Conservation (phyloP, 2,797 vertebrate genomes). For the Etheostoma perlongum region DNA sequence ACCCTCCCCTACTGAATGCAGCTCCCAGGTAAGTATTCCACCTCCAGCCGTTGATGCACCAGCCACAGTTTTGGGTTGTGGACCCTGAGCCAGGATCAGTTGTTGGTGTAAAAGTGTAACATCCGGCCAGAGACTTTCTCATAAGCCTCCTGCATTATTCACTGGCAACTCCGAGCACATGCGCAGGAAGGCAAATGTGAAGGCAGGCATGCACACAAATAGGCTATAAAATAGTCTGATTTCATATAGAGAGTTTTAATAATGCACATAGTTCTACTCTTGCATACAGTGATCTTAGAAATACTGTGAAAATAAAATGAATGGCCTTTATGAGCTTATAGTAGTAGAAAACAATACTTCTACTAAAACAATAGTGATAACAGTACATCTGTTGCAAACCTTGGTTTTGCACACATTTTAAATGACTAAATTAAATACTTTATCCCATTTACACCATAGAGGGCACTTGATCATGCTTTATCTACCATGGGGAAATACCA, state of each 20-base stretch:
- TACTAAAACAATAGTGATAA: background rate
- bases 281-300: background rate
- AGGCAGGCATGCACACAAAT: background rate
- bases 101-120: conserved; percentile 23
- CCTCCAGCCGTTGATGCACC: background rate
- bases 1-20: conserved; percentile 36
- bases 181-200: conserved; percentile 7
- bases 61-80: conserved; percentile 5
- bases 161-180: conserved; percentile 30
- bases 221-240: background rate
- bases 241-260: background rate
- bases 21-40: conserved; percentile 31
- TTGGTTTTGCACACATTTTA: no score
- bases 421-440: no score
- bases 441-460: no score
- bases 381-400: no score
- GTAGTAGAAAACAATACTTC: no score
- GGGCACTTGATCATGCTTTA: no score
- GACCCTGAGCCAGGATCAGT: conserved; percentile 52
- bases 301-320: background rate
- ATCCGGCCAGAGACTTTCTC: conserved; percentile 47
- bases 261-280: no score
- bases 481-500: no score
- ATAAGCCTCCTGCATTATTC: conserved; percentile 65
- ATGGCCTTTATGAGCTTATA: background rate